Evolutionary conservation across 2,113 vertebrate species (phyloP).

Genomic region (Sturnus vulgaris): DNA sequence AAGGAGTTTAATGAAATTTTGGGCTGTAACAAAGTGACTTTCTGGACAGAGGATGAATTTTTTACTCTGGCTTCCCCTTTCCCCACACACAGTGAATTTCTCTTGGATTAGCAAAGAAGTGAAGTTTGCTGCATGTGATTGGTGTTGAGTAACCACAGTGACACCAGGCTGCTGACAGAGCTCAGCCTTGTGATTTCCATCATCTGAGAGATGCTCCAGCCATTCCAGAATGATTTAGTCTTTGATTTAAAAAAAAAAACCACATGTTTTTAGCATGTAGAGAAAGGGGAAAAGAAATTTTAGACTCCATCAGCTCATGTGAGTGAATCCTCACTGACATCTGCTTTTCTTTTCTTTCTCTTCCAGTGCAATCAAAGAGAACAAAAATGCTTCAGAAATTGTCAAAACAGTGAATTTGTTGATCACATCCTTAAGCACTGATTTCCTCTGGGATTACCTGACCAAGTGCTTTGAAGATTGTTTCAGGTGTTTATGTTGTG

Average conservation of each 20-base stretch:
- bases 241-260: neutral
- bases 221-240: neutral
- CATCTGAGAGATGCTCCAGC: neutral
- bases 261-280: neutral
- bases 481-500: conserved; percentile 78
- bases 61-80: neutral
- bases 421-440: conserved; percentile 86
- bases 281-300: neutral
- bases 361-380: conserved; percentile 89
- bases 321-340: neutral
- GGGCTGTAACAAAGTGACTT: neutral
- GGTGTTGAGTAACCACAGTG: neutral
- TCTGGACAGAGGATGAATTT: neutral
- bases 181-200: neutral
- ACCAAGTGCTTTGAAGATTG: conserved; percentile 83
- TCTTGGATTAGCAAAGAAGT: neutral
- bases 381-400: conserved; percentile 90
- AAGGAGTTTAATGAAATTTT: neutral
- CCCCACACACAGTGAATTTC: neutral
- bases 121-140: neutral
- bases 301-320: neutral
- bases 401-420: conserved; percentile 93
- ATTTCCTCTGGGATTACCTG: conserved; percentile 97
- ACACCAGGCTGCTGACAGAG: neutral
- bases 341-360: neutral